Conservation (phyloP, 1,140 invertebrate genomes). For the Himalopsyche phryganea region DNA sequence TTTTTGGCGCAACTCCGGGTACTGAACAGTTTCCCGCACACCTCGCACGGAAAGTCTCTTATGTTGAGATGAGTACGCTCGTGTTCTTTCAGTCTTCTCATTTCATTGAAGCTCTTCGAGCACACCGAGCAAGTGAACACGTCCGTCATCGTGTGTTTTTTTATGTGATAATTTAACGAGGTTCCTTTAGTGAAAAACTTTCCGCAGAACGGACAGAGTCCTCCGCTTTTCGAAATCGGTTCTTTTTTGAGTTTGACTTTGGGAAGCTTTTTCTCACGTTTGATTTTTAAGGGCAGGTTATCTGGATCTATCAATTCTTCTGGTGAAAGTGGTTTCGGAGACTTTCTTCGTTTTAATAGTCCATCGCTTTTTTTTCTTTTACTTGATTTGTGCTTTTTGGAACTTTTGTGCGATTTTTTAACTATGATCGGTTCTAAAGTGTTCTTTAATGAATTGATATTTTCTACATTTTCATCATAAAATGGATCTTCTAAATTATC, state of each 20-base stretch:
- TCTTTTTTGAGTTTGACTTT: constrained; percentile 1
- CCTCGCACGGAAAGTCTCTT: constrained; percentile 29
- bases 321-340: not conserved
- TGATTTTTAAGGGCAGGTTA: too few species aligned
- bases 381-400: too few species aligned
- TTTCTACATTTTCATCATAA: too few species aligned
- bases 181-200: constrained; percentile 25
- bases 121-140: constrained; percentile 18
- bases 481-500: too few species aligned
- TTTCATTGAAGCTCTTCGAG: constrained; percentile 22
- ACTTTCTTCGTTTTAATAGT: too few species aligned
- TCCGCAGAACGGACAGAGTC: constrained; percentile 29
- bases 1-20: constrained; percentile 27
- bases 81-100: constrained; percentile 24
- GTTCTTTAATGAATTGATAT: too few species aligned
- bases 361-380: too few species aligned
- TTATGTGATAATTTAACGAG: constrained; percentile 23
- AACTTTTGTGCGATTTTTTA: too few species aligned
- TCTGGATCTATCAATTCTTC: too few species aligned
- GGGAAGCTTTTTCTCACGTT: too few species aligned
- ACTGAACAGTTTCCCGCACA: constrained; percentile 28
- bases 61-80: constrained; percentile 31
- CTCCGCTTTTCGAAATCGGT: constrained; percentile 15
- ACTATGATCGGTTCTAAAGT: too few species aligned
- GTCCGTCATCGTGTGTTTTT: constrained; percentile 22